Evolutionary conservation across 2,113 vertebrate genomes (phyloP).

Genomic region (Myiagra hebetior): DNA sequence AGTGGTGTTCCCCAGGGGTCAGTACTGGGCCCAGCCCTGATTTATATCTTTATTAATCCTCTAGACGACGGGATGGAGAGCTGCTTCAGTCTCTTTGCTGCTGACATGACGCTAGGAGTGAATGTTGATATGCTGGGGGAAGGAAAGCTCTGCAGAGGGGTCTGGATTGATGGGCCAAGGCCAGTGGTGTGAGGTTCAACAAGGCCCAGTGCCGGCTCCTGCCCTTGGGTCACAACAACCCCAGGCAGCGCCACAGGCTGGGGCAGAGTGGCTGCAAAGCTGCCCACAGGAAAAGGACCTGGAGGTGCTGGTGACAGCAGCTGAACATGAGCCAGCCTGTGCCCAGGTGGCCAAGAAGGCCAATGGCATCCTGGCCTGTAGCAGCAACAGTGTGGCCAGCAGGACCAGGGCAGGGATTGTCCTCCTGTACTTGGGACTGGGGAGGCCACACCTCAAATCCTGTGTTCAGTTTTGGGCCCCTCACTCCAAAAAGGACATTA

Average conservation of each 20-base stretch:
- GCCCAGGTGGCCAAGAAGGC: neutral
- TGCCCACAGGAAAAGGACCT: neutral
- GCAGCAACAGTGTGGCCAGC: neutral
- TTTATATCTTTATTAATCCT: neutral
- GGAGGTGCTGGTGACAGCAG: neutral
- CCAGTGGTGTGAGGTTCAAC: neutral
- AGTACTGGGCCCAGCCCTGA: neutral
- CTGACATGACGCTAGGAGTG: accelerated
- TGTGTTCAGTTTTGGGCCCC: accelerated
- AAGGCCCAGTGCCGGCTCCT: neutral
- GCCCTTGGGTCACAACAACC: neutral
- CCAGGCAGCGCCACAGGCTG: neutral
- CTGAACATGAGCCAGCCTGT: neutral
- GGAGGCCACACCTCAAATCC: accelerated
- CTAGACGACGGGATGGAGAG: neutral
- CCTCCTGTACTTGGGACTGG: accelerated
- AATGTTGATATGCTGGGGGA: neutral
- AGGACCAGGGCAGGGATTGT: neutral
- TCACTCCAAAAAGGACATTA: neutral
- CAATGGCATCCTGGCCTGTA: neutral
- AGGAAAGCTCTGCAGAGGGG: neutral
- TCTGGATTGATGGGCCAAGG: neutral
- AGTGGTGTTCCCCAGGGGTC: no score
- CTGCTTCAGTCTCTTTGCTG: accelerated
- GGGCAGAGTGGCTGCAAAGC: neutral